phyloP scores from a whole-genome alignment of 2,113 vertebrate genomes.

The Beaufortia kweichowensis region DNA sequence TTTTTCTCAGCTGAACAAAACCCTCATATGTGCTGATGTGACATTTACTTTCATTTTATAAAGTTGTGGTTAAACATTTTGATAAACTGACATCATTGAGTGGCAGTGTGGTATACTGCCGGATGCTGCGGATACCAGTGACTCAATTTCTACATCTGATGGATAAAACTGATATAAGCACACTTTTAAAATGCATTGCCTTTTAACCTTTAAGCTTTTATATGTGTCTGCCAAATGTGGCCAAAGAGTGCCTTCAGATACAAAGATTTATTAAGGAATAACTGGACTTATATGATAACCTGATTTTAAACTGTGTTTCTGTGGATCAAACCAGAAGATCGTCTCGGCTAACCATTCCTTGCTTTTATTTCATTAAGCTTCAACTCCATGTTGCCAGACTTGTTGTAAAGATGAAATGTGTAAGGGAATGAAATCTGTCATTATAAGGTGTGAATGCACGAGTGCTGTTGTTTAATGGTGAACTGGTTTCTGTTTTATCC shows the following conservation, averaged over 20 bases:
- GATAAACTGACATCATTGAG: constrained; percentile 42
- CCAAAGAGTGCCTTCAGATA: constrained; percentile 54
- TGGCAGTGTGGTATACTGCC: constrained; percentile 30
- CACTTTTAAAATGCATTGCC: background rate
- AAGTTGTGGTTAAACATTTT: background rate
- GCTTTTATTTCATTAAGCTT: background rate
- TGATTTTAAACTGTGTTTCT: background rate
- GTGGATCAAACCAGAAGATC: background rate
- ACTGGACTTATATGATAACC: background rate
- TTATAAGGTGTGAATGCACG: constrained; percentile 54
- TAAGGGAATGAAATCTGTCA: background rate
- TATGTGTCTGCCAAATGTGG: constrained; percentile 11
- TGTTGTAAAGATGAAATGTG: background rate
- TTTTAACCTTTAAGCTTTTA: constrained; percentile 14
- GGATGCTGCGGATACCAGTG: constrained; percentile 10
- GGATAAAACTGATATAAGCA: background rate
- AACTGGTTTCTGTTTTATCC: background rate
- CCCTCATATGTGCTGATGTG: background rate
- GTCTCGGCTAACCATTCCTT: constrained; percentile 7
- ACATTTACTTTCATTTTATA: background rate
- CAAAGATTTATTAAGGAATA: background rate
- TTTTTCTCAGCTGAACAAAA: background rate
- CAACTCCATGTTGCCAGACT: background rate
- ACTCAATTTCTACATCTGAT: background rate
- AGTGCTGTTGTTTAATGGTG: background rate